These are phyloP conservation scores for Lasiommata megera DNA, from an alignment of 2,888 invertebrate genomes.

Conservation along the genomic window DNA sequence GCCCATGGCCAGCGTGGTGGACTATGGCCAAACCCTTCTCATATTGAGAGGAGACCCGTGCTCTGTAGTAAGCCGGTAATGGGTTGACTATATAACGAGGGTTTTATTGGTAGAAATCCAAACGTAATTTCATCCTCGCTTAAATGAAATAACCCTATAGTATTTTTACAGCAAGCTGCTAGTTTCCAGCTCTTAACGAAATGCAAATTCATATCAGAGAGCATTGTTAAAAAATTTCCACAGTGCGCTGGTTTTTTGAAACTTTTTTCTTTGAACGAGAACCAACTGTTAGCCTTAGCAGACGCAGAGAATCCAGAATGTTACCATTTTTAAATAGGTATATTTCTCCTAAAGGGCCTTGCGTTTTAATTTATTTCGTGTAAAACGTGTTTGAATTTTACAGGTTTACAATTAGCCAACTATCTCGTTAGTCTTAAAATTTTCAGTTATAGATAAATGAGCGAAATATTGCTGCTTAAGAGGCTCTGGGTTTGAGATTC, in stretches of 20 bases:
- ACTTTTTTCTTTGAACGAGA: constrained; percentile 3
- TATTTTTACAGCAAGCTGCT: constrained; percentile 1
- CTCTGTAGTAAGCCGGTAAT: too few relatives aligned
- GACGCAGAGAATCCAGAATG: neutral
- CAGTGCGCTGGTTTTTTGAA: neutral
- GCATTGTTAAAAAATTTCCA: constrained; percentile 22
- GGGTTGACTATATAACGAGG: too few relatives aligned
- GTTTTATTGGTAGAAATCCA: neutral
- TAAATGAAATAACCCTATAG: neutral
- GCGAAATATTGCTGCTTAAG: too few relatives aligned
- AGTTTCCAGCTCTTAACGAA: constrained; percentile 12
- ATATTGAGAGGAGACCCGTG: too few relatives aligned
- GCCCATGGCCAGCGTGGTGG: too few relatives aligned
- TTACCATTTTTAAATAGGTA: neutral
- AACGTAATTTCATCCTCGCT: constrained; percentile 4
- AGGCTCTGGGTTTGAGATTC: too few relatives aligned
- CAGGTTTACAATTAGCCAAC: too few relatives aligned
- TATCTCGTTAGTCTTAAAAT: too few relatives aligned
- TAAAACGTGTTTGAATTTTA: neutral
- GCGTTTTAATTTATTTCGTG: neutral
- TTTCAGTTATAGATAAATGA: too few relatives aligned
- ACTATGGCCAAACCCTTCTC: too few relatives aligned
- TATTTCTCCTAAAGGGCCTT: neutral
- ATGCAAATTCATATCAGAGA: constrained; percentile 26
- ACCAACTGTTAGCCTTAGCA: constrained; percentile 5